Base-by-base conservation (phyloP, 1,140 invertebrate species). In the Drosophila oshimai region DNA sequence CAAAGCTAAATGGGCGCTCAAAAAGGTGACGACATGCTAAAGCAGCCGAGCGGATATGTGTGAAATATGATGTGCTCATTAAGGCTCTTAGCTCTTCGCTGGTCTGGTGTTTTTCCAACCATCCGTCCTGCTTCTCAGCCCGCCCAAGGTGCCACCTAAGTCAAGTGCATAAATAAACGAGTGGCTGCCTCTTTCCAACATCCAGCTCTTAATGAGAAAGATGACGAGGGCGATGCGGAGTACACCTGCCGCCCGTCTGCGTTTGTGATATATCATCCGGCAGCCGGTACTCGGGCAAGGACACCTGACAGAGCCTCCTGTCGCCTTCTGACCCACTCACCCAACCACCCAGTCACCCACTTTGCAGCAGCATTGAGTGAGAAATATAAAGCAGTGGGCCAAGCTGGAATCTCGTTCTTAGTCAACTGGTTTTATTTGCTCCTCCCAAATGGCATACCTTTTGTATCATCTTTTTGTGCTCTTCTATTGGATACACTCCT, bases 31-130 rank as follows among this genome's bases (percentile, higher is more conserved):
- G 74, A 67, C 58, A 33, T n/a, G 12, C 1, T 6, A 15, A 51
- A 74, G 58, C 41, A 44, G 41, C 31, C 46, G 26, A 17, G 46
- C 69, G 58, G 47, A 49, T 33, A 46, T 80, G 62, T 79, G 64
- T 74, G 76, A 79, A 79, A 79, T 73, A 79, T 79, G 76, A 79
- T 79, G 74, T 69, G 70, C 70, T 74, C 76, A 79, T 79, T 79
- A 79, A 54, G 75, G 70, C 18, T 41, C 9, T n/a, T n/a, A n/a
- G n/a, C n/a, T n/a, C n/a, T 37, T 12, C 31, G 12, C 3, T 18
- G 47, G 36, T 37, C 17, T 29, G 37, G 9, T 24, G 22, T 28
- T 15, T 28, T n/a, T n/a, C n/a, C n/a, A n/a, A 22, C 12, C 37
- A 34, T 46, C 47, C 28, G 10, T 13, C 20, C 39, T 6, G 39